Evolutionary conservation across 2,888 invertebrate genomes (phyloP).

Genomic region (Calephelis perditalis): DNA sequence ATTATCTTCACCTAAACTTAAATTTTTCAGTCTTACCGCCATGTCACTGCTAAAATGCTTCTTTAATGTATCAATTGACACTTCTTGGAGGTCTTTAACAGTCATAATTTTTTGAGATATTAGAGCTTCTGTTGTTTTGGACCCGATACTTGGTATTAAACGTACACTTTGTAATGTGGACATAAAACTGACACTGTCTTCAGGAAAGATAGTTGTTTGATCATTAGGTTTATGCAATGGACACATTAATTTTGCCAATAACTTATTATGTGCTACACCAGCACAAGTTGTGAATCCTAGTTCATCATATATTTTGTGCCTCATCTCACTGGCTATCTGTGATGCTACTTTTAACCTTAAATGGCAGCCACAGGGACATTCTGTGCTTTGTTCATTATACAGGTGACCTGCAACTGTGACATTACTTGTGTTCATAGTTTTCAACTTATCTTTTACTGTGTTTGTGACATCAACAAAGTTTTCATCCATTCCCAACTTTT

Average conservation of each 20-base stretch:
- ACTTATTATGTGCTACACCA: conserved; percentile 90
- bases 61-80: conserved; percentile 75
- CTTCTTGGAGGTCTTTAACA: conserved; percentile 82
- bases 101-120: conserved; percentile 81
- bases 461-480: conserved; percentile 89
- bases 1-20: conserved; percentile 86
- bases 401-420: conserved; percentile 76
- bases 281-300: conserved; percentile 88
- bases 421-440: conserved; percentile 45
- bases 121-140: conserved; percentile 82
- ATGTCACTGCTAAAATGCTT: conserved; percentile 83
- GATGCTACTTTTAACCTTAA: conserved; percentile 83
- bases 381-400: conserved; percentile 71
- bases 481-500: conserved; percentile 91
- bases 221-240: conserved; percentile 87
- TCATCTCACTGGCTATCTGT: conserved; percentile 86
- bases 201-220: conserved; percentile 88
- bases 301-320: conserved; percentile 81
- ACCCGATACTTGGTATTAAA: conserved; percentile 87
- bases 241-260: conserved; percentile 88
- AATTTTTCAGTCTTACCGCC: conserved; percentile 82
- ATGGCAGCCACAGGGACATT: conserved; percentile 87
- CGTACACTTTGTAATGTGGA: conserved; percentile 79
- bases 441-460: conserved; percentile 76
- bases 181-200: conserved; percentile 81